Evolutionary conservation across 2,888 invertebrate genomes (phyloP), one percentile per base, ranked within the genome.

Genomic region (Rhimphoctona megacephalus): DNA sequence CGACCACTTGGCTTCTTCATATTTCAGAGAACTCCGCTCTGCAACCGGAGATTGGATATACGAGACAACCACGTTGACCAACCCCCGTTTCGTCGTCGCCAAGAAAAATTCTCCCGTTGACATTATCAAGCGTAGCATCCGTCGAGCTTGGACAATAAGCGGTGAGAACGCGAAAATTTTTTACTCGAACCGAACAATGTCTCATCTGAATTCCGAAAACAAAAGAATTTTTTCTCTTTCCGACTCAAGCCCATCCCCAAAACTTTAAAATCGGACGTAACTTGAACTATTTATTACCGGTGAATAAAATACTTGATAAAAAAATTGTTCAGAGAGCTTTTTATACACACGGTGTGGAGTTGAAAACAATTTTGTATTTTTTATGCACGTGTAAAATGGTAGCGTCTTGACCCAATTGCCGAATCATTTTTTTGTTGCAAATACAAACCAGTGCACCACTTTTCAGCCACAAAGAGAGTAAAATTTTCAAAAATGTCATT

Each of bases 81-180:
- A 74, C 46, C 77, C 69, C 52, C 86, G 84, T 78, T 52, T 81
- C 66, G 83, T 70, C 93, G 95, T 91, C 93, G 95, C 88, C 95
- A 95, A 93, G 94, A 95, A 92, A 91, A 94, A 89, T 92, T 94
- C 96, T 52, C 95, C 96, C 69, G 95, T 96, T 85, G 96, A 96
- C 92, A 95, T 96, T 89, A 95, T 96, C 90, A 96, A 96, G 90
- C 95, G 96, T 90, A 96, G 96, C 91, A 96, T 97, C 89, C 95
- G 96, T 73, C 95, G 97, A 83, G 96, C 97, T 86, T 97, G 96
- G 96, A 97, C 97, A 83, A 96, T 97, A 92, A 97, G 96, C 89
- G 96, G 97, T 97, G 93, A 95, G 95, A 77, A 66, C 14, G 14
- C 14, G 22, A 54, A 52, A 36, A 33, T 61, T 22, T 43, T 30